Evolutionary conservation across 2,113 vertebrate species (phyloP), one percentile per base, ranked within the genome.

Genomic region (Alectura lathami): DNA sequence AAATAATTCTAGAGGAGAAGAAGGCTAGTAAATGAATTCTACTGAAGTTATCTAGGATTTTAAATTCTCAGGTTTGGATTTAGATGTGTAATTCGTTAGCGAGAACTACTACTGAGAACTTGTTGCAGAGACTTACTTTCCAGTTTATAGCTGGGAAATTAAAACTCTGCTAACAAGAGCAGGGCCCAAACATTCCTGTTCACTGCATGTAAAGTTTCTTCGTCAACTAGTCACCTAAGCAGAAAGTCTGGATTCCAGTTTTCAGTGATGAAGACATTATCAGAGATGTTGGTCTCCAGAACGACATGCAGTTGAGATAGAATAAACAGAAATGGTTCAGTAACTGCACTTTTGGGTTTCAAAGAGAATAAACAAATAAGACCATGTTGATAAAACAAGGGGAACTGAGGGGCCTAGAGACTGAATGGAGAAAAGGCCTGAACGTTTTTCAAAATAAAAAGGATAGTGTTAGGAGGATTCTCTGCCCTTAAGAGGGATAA

Each of bases 1-100:
- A 91, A 89, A 93, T 95, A 89, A 79, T 92, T 93, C 67, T 73
- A 69, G 67, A n/a, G 45, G n/a, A 93, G 82, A 79, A 94, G 82
- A 69, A 91, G n/a, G 66, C n/a, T 91, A 48, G 62, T 89, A 93
- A 93, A 93, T 93, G 66, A 42, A 77, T 80, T 91, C 48, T 84
- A 1, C 15, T 72, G 57, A 72, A 43, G n/a, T 82, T 82, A 76
- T 91, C 45, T 91, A 80, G 82, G 75, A 88, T 83, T 80, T 93
- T 83, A 93, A 93, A 73, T 80, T 12, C n/a, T 88, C 84, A 24
- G 8, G n/a, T 73, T 86, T 83, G n/a, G 70, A 57, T 95, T 93
- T 93, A 91, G 74, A 38, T 87, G 42, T 76, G 24, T 91, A 48
- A 80, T 93, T 85, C 8, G 1, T 96, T 89, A 73, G 62, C 62